Percentiles rank a stretch among this genome's conserved stretches.
Evolutionary conservation across 1,140 invertebrate species (phyloP).

Genomic region (Ectropis grisescens): DNA sequence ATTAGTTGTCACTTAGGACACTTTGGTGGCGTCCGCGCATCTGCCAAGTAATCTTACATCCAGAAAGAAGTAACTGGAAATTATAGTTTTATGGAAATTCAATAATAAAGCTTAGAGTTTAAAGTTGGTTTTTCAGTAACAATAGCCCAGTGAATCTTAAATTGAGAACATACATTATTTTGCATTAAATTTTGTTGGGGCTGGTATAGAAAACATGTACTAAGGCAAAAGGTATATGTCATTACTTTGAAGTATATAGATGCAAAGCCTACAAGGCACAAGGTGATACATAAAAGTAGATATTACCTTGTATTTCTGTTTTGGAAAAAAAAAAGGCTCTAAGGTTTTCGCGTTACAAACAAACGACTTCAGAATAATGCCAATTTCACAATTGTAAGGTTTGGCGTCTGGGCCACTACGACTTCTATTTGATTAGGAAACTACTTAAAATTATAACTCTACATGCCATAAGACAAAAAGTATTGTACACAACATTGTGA

Average conservation of each 20-base stretch:
- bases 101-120: background rate
- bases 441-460: background rate
- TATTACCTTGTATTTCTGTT: no score
- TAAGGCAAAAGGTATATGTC: no score
- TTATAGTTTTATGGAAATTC: conserved; percentile 3
- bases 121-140: conserved; percentile 2
- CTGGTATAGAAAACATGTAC: no score
- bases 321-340: no score
- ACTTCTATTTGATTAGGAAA: background rate
- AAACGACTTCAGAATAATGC: no score
- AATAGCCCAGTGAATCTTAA: conserved; percentile 38
- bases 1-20: conserved; percentile 48
- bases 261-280: no score
- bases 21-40: no score
- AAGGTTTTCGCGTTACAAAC: no score
- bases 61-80: conserved; percentile 19
- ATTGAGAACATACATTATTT: conserved; percentile 16
- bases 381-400: no score
- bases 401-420: background rate
- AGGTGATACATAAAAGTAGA: no score
- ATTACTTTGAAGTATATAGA: no score
- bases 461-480: background rate
- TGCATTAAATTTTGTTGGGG: background rate
- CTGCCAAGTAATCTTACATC: no score
- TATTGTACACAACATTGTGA: background rate